Conservation (phyloP, 2,888 invertebrate genomes). For the Lampropteryx suffumata region DNA sequence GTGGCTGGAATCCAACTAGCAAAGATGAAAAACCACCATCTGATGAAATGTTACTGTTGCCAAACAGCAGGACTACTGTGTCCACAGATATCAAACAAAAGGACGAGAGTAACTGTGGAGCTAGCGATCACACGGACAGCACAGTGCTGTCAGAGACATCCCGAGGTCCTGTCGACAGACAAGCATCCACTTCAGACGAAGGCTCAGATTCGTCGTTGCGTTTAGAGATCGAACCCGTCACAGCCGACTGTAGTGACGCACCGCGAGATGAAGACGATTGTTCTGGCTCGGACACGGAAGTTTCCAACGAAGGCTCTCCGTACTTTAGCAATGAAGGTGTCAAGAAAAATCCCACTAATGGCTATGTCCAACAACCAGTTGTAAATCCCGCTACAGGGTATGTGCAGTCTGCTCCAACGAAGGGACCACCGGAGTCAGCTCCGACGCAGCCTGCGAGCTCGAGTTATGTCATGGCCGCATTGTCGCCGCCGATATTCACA, state of each 20-base stretch:
- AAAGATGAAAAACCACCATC: conserved; percentile 75
- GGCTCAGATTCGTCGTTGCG: conserved; percentile 69
- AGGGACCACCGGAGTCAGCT: conserved; percentile 39
- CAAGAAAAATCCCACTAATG: conserved; percentile 62
- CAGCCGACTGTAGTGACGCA: conserved; percentile 44
- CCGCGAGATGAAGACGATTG: conserved; percentile 51
- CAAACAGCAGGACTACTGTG: conserved; percentile 60
- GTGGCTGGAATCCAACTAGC: conserved; percentile 64
- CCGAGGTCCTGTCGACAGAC: conserved; percentile 61
- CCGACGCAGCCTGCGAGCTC: conserved; percentile 58
- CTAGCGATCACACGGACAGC: conserved; percentile 75
- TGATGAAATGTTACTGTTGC: conserved; percentile 72
- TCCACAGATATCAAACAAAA: conserved; percentile 63
- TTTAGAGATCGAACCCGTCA: conserved; percentile 60
- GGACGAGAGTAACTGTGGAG: conserved; percentile 63
- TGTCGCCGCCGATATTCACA: conserved; percentile 68
- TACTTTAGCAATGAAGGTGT: conserved; percentile 61
- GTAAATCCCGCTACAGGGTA: conserved; percentile 54
- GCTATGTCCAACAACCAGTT: conserved; percentile 58
- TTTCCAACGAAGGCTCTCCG: conserved; percentile 57
- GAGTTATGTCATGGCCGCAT: conserved; percentile 74
- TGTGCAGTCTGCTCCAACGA: conserved; percentile 55
- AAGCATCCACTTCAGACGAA: conserved; percentile 68
- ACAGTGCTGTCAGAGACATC: conserved; percentile 74
- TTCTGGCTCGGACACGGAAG: conserved; percentile 56